Conservation (phyloP, 2,797 vertebrate genomes). For the Onychomys arenicola region DNA sequence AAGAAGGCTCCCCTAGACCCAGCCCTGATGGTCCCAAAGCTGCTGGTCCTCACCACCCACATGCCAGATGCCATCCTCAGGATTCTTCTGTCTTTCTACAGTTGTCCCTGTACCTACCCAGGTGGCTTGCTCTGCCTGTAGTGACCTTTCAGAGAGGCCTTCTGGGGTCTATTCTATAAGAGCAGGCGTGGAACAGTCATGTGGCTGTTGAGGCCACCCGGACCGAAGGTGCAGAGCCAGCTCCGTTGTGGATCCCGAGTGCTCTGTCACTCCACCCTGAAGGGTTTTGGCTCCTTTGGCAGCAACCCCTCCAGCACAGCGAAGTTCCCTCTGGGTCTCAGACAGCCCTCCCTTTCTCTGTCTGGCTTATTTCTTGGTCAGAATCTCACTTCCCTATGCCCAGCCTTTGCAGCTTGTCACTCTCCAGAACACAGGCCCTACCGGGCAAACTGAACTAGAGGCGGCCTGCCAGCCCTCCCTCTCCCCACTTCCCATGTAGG, state of each 20-base stretch:
- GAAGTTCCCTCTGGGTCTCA: background rate
- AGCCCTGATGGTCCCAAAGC: background rate
- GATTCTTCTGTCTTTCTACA: background rate
- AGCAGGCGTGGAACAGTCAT: background rate
- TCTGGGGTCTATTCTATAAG: background rate
- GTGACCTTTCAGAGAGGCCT: background rate
- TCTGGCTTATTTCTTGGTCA: conserved; percentile 60
- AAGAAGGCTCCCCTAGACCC: background rate
- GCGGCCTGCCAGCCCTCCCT: background rate
- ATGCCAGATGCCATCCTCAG: background rate
- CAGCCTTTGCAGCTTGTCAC: conserved; percentile 39
- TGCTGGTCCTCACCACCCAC: background rate
- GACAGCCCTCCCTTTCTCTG: background rate
- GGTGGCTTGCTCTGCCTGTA: background rate
- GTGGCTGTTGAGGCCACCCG: background rate
- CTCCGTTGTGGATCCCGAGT: background rate
- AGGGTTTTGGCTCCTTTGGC: background rate
- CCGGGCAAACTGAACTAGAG: background rate
- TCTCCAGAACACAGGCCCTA: background rate
- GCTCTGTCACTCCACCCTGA: background rate
- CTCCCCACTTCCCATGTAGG: background rate
- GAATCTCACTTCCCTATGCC: conserved; percentile 41
- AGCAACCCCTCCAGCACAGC: background rate
- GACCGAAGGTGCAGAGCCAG: background rate
- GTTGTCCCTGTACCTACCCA: fast-evolving